Evolutionary conservation across 2,113 vertebrate species (phyloP).

Genomic region (Athene noctua): DNA sequence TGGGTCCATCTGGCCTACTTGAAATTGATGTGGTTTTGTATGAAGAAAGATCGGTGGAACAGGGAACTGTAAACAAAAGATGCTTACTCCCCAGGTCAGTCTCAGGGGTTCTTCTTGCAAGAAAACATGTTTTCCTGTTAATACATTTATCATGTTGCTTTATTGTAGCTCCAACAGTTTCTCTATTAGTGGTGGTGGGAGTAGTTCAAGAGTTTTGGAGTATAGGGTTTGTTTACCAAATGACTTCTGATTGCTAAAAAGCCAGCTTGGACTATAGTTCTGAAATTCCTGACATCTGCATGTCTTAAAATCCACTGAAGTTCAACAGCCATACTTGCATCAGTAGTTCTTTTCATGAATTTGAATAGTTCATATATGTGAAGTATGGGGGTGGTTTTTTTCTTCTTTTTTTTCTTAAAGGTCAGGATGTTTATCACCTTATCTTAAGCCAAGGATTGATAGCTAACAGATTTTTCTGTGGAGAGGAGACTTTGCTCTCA

Average conservation of each 20-base stretch:
- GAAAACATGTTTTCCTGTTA: neutral
- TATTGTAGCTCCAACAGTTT: neutral
- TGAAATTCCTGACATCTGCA: neutral
- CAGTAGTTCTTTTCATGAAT: neutral
- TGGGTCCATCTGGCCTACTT: neutral
- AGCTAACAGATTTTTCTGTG: neutral
- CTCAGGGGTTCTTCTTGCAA: neutral
- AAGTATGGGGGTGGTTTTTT: neutral
- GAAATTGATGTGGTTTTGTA: neutral
- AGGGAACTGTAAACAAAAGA: neutral
- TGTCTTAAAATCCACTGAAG: neutral
- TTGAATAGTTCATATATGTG: neutral
- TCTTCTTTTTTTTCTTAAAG: neutral
- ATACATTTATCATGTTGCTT: neutral
- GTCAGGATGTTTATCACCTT: neutral
- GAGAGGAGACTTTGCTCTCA: neutral
- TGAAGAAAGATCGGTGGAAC: neutral
- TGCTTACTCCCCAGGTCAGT: neutral
- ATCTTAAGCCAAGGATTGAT: neutral
- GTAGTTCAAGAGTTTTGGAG: neutral
- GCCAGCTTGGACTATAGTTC: neutral
- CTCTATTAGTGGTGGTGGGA: neutral
- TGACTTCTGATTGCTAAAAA: neutral
- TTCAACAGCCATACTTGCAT: neutral
- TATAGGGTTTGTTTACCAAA: neutral